Base-by-base conservation (phyloP, 1,140 invertebrate species). In the Neodiprion pinetum region DNA sequence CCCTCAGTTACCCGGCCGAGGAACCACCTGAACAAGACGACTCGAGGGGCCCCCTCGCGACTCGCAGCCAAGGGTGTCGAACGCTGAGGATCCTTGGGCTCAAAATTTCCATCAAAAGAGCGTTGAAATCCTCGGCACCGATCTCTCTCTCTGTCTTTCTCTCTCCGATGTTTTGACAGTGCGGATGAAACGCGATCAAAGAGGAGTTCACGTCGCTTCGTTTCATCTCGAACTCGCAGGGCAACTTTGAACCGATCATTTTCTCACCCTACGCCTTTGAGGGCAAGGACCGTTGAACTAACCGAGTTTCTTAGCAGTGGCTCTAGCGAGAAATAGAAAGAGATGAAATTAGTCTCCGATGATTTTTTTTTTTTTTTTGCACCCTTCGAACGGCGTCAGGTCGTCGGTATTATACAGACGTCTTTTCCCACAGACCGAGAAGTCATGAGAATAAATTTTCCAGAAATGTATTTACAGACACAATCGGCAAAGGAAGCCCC, bases 371-470 rank as follows among this genome's bases (percentile, higher is more conserved):
- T 17, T 17, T 21, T 21, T 21, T 88, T 85, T 85, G 80, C 85
- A 81, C 49, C 77, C 77, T 82, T 82, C 80, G 83, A 86, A 40
- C 28, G 28, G 5, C 28, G 28, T 5, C 28, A 40, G 28, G 28
- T 3, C 1, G 0, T 40, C 28, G 28, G 28, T 88, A 84, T 85
- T 82, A 86, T 78, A 88, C 87, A 85, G 87, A 86, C 82, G 80
- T 78, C 81, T 88, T 88, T 88, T 88, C 87, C 84, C 87, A 88
- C 84, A 88, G 82, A 80, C 28, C 5, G 7, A 40, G 28, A 40
- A 40, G 28, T 40, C 28, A 40, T 40, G 28, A 7, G 28, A 40
- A 40, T 40, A 40, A 40, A 40, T 40, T 40, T 0, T 40, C 2
- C 2, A 40, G 28, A 40, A 40, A 40, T 40, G 17, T 21, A 40